Conservation (phyloP, 2,797 vertebrate genomes). For the Chloroceryle amazona region DNA sequence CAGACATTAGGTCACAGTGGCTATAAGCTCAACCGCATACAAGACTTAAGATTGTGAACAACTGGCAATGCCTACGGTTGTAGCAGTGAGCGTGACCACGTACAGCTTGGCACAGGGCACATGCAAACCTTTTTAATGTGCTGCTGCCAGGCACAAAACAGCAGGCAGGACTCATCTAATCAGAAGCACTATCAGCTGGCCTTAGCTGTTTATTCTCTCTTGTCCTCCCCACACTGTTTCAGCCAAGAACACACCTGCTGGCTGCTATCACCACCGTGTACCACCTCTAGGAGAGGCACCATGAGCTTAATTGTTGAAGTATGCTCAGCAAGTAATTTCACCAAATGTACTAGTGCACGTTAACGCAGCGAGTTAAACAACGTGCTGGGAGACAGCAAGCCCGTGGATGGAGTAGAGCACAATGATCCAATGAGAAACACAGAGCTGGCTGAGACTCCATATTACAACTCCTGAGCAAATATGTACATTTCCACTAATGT, state of each 20-base stretch:
- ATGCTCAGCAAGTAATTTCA: not conserved
- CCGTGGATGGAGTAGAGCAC: not conserved
- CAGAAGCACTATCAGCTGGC: not conserved
- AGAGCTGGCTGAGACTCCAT: not conserved
- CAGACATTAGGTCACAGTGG: not conserved
- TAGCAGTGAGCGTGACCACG: fast-evolving
- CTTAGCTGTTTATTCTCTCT: not conserved
- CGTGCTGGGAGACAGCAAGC: not conserved
- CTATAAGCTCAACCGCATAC: not conserved
- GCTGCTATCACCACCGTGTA: not conserved
- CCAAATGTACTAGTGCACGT: not conserved
- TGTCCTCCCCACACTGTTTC: not conserved
- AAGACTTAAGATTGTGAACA: not conserved
- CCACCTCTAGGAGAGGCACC: not conserved
- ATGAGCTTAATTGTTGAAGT: not conserved
- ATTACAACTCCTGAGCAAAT: not conserved
- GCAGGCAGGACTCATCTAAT: not conserved
- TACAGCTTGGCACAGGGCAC: not conserved
- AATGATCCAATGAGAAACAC: fast-evolving
- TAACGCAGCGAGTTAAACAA: not conserved
- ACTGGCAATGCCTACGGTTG: not conserved
- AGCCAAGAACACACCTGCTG: not conserved
- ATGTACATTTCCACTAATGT: not conserved
- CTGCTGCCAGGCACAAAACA: not conserved
- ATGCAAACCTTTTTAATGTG: not conserved